Percentiles rank a stretch among this genome's conserved stretches.
Evolutionary conservation across 2,113 vertebrate genomes (phyloP).

Genomic region (Percina caprodes): DNA sequence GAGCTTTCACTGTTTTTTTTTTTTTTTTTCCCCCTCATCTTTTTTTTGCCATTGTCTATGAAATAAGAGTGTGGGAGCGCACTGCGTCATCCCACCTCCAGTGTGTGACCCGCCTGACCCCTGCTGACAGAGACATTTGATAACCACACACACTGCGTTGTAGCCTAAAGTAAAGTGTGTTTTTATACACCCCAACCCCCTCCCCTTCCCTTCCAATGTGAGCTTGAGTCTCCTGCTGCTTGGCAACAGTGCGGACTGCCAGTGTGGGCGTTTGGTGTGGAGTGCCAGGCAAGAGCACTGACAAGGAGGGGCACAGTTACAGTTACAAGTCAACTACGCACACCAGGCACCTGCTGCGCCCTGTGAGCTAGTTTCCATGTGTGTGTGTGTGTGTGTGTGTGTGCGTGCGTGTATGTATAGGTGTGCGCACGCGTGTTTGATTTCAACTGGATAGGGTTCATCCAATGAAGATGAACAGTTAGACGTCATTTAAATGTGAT

Average conservation of each 20-base stretch:
- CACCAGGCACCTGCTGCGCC: conserved; percentile 63
- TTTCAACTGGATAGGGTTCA: conserved; percentile 31
- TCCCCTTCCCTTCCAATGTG: conserved; percentile 40
- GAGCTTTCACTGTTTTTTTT: neutral
- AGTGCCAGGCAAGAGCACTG: conserved; percentile 76
- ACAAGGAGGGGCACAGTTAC: conserved; percentile 75
- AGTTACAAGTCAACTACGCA: conserved; percentile 64
- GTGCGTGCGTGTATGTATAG: neutral
- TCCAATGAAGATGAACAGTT: conserved; percentile 36
- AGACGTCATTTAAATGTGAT: conserved; percentile 45
- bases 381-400: neutral
- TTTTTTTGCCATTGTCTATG: conserved; percentile 37
- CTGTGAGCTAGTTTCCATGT: conserved; percentile 13
- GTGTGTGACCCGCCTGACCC: conserved; percentile 66
- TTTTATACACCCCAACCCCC: neutral
- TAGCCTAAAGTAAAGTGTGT: conserved; percentile 59
- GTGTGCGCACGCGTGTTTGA: neutral
- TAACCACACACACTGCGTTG: conserved; percentile 50
- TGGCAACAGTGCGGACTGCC: conserved; percentile 81
- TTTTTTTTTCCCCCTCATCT: neutral
- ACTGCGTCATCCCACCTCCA: conserved; percentile 75
- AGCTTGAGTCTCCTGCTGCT: conserved; percentile 81
- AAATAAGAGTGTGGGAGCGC: conserved; percentile 60
- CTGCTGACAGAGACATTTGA: conserved; percentile 62
- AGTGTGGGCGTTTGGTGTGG: conserved; percentile 75